Base-by-base conservation (phyloP, 1,140 invertebrate species). In the Vanessa atalanta region DNA sequence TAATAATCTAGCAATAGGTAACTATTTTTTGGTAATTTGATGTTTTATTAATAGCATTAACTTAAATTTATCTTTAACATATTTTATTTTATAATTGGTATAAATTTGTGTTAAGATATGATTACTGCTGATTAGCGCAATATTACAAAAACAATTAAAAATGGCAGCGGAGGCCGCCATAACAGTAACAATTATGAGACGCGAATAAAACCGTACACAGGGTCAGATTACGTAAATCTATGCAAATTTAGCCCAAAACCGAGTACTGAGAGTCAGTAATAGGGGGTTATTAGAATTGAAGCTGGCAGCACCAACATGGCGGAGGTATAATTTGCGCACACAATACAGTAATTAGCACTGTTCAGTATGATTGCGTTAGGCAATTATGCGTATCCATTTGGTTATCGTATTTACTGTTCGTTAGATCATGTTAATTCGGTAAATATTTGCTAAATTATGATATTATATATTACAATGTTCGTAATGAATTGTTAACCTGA, bases 191-290 rank as follows among this genome's bases (percentile, higher is more conserved):
- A 60, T 77, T 70, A 72, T 55, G 70, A 64, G 57, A 70, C 65
- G 73, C 16, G 55, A 60, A 20, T 14, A 66, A 23, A 47, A n/a
- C 23, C 57, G 14, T 13, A 61, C 78, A 80, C 65, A 31, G 79
- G 81, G 65, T 83, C 83, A 82, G 82, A 83, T 88, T 86, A 86
- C 81, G 78, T 81, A 79, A 85, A 86, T 86, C 79, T 85, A 86
- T 86, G 84, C 84, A 85, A 88, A 86, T 87, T 79, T 77, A 70
- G 79, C 65, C 60, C 60, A 81, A 78, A 79, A 76, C 69, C 67
- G 43, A 79, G 72, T 53, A 47, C 70, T 12, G 53, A 57, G 53
- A 57, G 53, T 57, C 75, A 65, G 75, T 81, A 81, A 82, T 83
- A 66, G 74, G 37, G 77, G 81, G 80, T 80, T 83, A 83, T 87